A percentile compares a stretch with the other conserved stretches of the same genome.
Conservation (phyloP, 53 echinoderm and acorn worm species). For the Mesocentrotus franciscanus region DNA sequence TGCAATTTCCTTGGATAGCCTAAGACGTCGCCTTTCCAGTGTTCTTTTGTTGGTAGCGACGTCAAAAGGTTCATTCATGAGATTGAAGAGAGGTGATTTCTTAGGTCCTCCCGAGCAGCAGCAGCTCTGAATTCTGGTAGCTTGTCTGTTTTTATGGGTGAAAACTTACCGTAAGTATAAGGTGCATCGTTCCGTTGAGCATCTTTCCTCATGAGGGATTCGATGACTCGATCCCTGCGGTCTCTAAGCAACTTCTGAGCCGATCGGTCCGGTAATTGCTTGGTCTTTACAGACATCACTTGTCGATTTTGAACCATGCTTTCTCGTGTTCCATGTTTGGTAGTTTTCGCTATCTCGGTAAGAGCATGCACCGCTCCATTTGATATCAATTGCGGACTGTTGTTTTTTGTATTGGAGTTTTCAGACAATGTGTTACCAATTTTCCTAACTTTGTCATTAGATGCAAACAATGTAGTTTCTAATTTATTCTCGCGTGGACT, state of each 20-base stretch:
- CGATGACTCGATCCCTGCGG: conserved; percentile 23
- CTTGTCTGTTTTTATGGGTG: conserved; percentile 44
- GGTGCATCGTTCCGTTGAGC: background rate
- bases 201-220: conserved; percentile 24
- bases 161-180: background rate
- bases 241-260: conserved; percentile 22
- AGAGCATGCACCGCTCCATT: conserved; percentile 28
- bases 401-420: background rate
- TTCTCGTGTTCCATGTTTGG: background rate
- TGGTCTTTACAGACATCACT: conserved; percentile 1
- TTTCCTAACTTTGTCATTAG: background rate
- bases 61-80: background rate
- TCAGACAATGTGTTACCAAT: background rate
- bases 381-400: background rate
- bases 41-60: background rate
- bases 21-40: conserved; percentile 41
- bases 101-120: background rate
- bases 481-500: background rate
- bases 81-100: background rate
- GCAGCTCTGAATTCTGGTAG: background rate
- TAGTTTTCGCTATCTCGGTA: conserved; percentile 11
- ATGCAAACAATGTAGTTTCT: background rate
- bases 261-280: conserved; percentile 25
- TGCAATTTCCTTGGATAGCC: conserved; percentile 42
- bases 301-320: background rate